Evolutionary conservation across 2,888 invertebrate species (phyloP).

Genomic region (Drosophila subquinaria): DNA sequence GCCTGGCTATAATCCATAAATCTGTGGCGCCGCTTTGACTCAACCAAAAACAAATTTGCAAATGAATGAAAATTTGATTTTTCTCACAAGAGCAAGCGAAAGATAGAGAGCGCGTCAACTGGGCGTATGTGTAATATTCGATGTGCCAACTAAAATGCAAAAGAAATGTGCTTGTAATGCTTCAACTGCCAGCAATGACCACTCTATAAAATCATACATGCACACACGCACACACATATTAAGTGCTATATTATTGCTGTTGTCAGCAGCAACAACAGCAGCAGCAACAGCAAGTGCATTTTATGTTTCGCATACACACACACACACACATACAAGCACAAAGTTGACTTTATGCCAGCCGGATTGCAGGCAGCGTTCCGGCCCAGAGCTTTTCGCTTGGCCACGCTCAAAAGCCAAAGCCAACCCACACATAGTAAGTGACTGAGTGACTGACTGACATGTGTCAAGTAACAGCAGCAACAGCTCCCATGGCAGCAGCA

Average conservation of each 20-base stretch:
- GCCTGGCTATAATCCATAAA: slow-evolving; percentile 27
- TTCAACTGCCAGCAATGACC: slow-evolving; percentile 50
- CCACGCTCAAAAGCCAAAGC: slow-evolving; percentile 52
- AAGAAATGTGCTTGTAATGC: slow-evolving; percentile 45
- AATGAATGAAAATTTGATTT: slow-evolving; percentile 28
- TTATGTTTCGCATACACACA: slow-evolving; percentile 50
- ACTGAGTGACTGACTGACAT: slow-evolving; percentile 74
- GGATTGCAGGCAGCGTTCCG: slow-evolving; percentile 26
- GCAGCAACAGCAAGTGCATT: slow-evolving; percentile 48
- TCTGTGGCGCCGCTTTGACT: slow-evolving; percentile 18
- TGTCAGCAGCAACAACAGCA: slow-evolving; percentile 55
- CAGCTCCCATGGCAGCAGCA: slow-evolving; percentile 61
- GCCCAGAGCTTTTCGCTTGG: slow-evolving; percentile 48
- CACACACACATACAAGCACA: slow-evolving; percentile 51
- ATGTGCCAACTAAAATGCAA: slow-evolving; percentile 35
- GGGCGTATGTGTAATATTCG: slow-evolving; percentile 70
- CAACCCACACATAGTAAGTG: slow-evolving; percentile 53
- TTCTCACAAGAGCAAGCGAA: neutral
- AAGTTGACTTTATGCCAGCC: slow-evolving; percentile 50
- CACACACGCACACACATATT: slow-evolving; percentile 42
- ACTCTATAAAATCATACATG: slow-evolving; percentile 34
- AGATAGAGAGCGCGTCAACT: neutral
- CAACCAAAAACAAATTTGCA: slow-evolving; percentile 32
- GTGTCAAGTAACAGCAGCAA: slow-evolving; percentile 76
- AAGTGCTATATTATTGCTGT: slow-evolving; percentile 67